Conservation (phyloP, 2,888 invertebrate genomes). For the Perizoma affinitatum region DNA sequence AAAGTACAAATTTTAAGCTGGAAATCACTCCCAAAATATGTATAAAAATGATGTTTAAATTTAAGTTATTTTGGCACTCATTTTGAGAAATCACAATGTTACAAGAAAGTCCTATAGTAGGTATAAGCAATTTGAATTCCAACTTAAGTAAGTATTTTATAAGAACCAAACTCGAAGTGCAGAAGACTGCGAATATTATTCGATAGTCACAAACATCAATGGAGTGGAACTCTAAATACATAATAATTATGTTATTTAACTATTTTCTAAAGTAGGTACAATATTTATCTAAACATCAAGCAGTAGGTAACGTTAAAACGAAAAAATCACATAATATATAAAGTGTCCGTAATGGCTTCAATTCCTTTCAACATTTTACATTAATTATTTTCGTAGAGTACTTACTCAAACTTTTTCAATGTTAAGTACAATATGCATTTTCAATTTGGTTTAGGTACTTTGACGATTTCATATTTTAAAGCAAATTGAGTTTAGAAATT, state of each 20-base stretch:
- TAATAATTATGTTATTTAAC: conserved; percentile 8
- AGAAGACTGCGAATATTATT: conserved; percentile 10
- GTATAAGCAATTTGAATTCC: too few species aligned
- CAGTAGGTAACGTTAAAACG: conserved; percentile 33
- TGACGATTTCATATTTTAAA: too few species aligned
- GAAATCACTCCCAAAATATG: neutral
- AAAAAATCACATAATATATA: conserved; percentile 10
- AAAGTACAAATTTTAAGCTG: neutral
- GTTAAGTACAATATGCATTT: conserved; percentile 14
- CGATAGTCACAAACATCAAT: conserved; percentile 30
- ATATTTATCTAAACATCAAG: conserved; percentile 35
- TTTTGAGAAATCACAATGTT: conserved; percentile 5
- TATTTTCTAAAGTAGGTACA: conserved; percentile 6
- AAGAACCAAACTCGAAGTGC: conserved; percentile 1
- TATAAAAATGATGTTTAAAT: conserved; percentile 4
- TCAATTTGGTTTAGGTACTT: too few species aligned
- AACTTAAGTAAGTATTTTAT: neutral
- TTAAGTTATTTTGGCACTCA: conserved; percentile 2
- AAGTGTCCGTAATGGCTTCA: conserved; percentile 41
- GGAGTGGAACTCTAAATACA: conserved; percentile 25
- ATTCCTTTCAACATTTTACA: conserved; percentile 38
- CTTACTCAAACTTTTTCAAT: conserved; percentile 11
- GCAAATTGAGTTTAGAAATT: neutral
- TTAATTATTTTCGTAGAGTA: neutral
- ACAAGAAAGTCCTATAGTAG: neutral